Evolutionary conservation across 2,888 invertebrate genomes (phyloP).

Genomic region (Allacma fusca): DNA sequence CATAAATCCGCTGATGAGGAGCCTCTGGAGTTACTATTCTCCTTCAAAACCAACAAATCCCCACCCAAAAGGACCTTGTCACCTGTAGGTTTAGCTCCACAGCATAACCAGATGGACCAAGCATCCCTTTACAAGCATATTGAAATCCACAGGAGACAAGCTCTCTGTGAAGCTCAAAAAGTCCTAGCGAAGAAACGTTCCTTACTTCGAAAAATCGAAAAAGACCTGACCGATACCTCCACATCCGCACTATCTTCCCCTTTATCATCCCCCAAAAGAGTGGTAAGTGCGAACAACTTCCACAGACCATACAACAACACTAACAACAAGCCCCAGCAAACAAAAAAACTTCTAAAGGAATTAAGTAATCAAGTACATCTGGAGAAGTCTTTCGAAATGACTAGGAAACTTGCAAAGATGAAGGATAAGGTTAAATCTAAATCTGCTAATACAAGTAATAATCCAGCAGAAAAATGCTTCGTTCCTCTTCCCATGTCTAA

Average conservation of each 20-base stretch:
- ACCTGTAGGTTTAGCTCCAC: slow-evolving; percentile 9
- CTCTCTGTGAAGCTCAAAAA: slow-evolving; percentile 16
- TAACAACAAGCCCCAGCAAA: too few species aligned
- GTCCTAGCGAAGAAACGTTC: not conserved
- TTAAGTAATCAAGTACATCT: too few species aligned
- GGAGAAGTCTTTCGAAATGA: too few species aligned
- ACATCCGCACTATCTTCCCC: not conserved
- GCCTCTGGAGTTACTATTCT: slow-evolving; percentile 26
- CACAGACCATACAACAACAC: too few species aligned
- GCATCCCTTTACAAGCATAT: slow-evolving; percentile 19
- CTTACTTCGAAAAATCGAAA: not conserved
- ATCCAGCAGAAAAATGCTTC: not conserved
- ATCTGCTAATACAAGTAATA: not conserved
- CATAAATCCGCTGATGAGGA: slow-evolving; percentile 25
- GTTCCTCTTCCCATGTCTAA: slow-evolving; percentile 29
- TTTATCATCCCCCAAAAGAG: not conserved
- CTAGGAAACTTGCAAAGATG: too few species aligned
- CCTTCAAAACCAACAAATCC: slow-evolving; percentile 14
- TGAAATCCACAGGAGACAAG: slow-evolving; percentile 24
- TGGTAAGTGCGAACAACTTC: not conserved
- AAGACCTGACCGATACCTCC: not conserved
- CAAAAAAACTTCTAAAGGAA: too few species aligned
- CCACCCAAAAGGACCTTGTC: not conserved
- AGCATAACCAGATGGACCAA: slow-evolving; percentile 26
- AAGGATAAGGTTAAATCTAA: not conserved